Evolutionary conservation across 2,797 vertebrate species (phyloP), one percentile per base, ranked within the genome.

Genomic region (Varecia variegata): DNA sequence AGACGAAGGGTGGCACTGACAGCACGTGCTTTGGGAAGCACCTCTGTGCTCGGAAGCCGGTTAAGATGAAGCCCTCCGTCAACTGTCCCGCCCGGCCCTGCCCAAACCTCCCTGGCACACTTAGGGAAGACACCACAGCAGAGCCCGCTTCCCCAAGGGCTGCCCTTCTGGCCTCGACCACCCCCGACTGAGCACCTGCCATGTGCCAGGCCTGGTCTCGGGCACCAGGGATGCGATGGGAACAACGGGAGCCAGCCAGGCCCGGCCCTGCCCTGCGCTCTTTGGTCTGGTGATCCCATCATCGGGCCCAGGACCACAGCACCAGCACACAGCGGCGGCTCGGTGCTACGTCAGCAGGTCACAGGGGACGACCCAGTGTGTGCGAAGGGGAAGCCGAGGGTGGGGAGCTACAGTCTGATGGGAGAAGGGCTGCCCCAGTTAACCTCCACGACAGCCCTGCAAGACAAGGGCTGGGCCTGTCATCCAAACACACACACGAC

Each of bases 331-430:
- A 7, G 74, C 40, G 10, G 15, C 0, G 30, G 32, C 11, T 1
- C 0, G 2, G 56, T 3, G 8, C 43, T 20, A 3, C 0, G 0
- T 12, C n/a, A 3, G 9, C 4, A 0, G n/a, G 54, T 45, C 92
- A 7, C 7, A 0, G 35, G 35, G 14, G 2, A 6, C 17, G 54
- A 35, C 52, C 4, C 15, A 0, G 27, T 0, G 30, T 0, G 0
- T 0, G 5, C 3, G 60, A 9, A 18, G 32, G 32, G 8, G 32
- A 65, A 65, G 32, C 84, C 0, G 1, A 32, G 27, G 3, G 27
- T 2, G 4, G 30, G 60, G 17, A 35, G 13, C 15, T 3, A 0
- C 30, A 45, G 23, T 54, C 32, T 23, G 11, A 14, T 14, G 52
- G n/a, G 9, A 40, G 43, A 25, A 10, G 11, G 10, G 12, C 15